A percentile compares a stretch with the other conserved stretches of the same genome.
phyloP scores from a whole-genome alignment of 2,113 vertebrate species.

The Phalacrocorax aristotelis region DNA sequence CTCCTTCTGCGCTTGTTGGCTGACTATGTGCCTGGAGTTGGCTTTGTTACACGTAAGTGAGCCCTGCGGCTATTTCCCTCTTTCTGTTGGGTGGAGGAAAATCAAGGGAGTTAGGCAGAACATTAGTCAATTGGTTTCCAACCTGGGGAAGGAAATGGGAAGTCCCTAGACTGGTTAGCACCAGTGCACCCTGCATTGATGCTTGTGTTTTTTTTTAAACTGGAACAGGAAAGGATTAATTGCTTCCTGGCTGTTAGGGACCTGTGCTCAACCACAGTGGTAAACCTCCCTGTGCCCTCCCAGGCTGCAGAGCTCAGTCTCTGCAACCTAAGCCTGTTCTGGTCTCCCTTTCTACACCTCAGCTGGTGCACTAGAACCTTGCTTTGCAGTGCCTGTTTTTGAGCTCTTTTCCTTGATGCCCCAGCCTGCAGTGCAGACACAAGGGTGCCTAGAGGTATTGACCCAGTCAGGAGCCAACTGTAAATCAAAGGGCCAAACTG shows the following conservation, averaged over 20 bases:
- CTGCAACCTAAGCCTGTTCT: neutral
- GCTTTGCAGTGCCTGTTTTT: neutral
- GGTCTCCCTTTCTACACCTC: neutral
- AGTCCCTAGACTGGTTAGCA: neutral
- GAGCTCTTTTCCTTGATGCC: neutral
- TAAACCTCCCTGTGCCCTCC: neutral
- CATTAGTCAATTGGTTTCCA: neutral
- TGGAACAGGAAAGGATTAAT: neutral
- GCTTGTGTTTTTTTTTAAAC: neutral
- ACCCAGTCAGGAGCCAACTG: neutral
- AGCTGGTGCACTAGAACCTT: neutral
- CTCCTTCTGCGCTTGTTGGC: constrained; percentile 88
- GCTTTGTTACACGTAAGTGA: constrained; percentile 89
- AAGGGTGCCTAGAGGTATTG: neutral
- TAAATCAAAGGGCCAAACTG: neutral
- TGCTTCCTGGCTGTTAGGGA: neutral
- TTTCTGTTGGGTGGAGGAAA: neutral
- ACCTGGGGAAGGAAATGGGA: neutral
- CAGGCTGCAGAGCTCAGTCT: neutral
- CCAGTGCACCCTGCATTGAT: neutral
- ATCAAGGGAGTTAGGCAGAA: neutral
- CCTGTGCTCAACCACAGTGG: neutral
- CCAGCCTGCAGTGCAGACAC: neutral
- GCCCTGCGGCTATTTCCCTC: neutral
- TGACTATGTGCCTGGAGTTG: constrained; percentile 88